These are phyloP conservation scores for Piaya cayana DNA, from an alignment of 2,113 vertebrate genomes.

Conservation along the genomic window DNA sequence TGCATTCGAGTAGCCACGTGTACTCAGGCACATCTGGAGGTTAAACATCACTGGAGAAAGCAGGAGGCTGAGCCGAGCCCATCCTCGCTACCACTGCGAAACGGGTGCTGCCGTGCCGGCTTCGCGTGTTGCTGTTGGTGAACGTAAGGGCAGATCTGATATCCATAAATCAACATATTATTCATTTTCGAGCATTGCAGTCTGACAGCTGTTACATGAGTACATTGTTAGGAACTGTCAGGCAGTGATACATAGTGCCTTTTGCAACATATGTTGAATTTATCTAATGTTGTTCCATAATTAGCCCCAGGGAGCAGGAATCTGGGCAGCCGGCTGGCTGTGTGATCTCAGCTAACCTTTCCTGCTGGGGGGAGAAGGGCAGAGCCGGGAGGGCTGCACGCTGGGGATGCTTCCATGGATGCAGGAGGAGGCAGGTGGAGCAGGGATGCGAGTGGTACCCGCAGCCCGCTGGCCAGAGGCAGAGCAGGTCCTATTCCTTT, in stretches of 20 bases:
- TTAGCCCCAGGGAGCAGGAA: constrained; percentile 77
- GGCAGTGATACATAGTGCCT: constrained; percentile 78
- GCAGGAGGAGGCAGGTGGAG: not conserved
- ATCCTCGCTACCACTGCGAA: not conserved
- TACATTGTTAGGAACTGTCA: constrained; percentile 85
- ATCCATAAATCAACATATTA: constrained; percentile 86
- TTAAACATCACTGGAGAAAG: rapidly evolving
- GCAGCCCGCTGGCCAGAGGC: rapidly evolving
- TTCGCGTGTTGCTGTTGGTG: not conserved
- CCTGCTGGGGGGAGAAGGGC: constrained; percentile 47
- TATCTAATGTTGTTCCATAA: constrained; percentile 83
- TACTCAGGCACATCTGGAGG: not conserved
- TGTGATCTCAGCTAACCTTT: constrained; percentile 74
- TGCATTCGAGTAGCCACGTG: rapidly evolving
- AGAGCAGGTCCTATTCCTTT: not conserved
- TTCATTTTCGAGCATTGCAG: constrained; percentile 74
- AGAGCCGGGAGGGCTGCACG: not conserved
- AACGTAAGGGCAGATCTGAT: constrained; percentile 74
- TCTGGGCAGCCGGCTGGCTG: constrained; percentile 75
- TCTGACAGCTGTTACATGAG: constrained; percentile 83
- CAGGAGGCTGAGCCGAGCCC: not conserved
- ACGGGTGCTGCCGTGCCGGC: not conserved
- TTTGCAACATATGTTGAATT: constrained; percentile 87
- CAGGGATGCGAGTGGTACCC: rapidly evolving
- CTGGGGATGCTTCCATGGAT: not conserved